Percentiles rank a stretch among this genome's conserved stretches.
phyloP scores from a whole-genome alignment of 2,888 invertebrate genomes.

The Aleiodes alternator region DNA sequence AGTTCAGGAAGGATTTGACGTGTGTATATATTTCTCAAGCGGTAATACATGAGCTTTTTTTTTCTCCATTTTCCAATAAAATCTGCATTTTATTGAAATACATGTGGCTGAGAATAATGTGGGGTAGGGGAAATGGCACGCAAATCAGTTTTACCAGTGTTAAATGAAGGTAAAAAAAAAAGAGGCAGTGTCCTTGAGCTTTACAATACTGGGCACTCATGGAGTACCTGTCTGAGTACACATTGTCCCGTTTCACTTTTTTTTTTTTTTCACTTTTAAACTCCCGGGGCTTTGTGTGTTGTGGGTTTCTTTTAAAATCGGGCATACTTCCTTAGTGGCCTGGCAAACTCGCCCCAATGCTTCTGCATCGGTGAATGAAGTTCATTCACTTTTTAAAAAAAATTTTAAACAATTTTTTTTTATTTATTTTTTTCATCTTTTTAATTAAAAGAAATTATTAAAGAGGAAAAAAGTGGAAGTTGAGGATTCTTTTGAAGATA shows the following conservation, averaged over 20 bases:
- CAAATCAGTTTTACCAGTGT: constrained; percentile 22
- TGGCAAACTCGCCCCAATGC: no score
- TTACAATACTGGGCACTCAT: neutral
- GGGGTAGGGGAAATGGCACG: neutral
- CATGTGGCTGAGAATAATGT: neutral
- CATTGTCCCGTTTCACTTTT: constrained; percentile 29
- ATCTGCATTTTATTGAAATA: constrained; percentile 13
- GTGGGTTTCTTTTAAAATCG: neutral
- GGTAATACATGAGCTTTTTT: constrained; percentile 8
- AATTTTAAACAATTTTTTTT: no score
- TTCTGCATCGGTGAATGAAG: no score
- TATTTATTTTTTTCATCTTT: no score
- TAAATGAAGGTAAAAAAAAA: neutral
- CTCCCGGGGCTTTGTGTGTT: neutral
- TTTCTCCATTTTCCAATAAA: neutral
- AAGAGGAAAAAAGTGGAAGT: no score
- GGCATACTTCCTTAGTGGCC: no score
- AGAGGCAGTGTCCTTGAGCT: constrained; percentile 13
- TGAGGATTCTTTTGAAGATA: no score
- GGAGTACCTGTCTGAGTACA: constrained; percentile 36
- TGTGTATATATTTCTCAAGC: neutral
- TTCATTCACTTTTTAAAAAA: no score
- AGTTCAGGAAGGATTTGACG: constrained; percentile 12
- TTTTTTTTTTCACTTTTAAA: neutral
- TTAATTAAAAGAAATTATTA: no score